Conservation (phyloP, 1,140 invertebrate genomes). For the Patella vulgata region DNA sequence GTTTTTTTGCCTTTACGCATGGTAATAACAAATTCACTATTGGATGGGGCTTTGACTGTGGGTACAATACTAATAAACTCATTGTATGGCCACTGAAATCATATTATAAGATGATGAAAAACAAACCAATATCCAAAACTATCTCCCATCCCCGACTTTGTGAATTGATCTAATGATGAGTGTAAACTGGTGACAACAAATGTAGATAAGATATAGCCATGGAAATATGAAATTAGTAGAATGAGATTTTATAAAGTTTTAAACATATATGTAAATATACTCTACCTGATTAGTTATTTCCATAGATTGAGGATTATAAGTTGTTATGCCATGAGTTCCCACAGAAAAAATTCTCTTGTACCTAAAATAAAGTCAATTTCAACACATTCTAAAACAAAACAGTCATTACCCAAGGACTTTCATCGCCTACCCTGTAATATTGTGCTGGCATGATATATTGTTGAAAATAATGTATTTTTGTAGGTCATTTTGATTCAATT, state of each 20-base stretch:
- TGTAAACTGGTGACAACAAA: neutral
- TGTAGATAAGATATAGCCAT: slow-evolving; percentile 2
- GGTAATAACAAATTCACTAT: slow-evolving; percentile 82
- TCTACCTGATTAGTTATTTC: slow-evolving; percentile 92
- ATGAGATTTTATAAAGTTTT: neutral
- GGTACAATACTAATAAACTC: slow-evolving; percentile 70
- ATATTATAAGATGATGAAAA: slow-evolving; percentile 9
- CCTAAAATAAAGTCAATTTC: slow-evolving; percentile 68
- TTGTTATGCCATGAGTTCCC: slow-evolving; percentile 93
- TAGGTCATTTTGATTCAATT: no score
- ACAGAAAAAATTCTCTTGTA: slow-evolving; percentile 98
- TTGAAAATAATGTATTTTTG: no score
- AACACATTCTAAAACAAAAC: no score
- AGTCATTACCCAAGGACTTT: no score
- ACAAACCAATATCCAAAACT: neutral
- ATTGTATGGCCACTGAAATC: slow-evolving; percentile 70
- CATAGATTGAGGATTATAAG: slow-evolving; percentile 93
- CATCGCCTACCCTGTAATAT: no score
- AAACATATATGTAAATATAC: neutral
- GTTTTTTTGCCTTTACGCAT: slow-evolving; percentile 90
- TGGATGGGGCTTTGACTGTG: slow-evolving; percentile 59
- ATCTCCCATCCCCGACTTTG: no score
- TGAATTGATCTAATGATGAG: neutral
- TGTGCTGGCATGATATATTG: no score
- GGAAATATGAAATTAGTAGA: neutral